Evolutionary conservation across 2,113 vertebrate genomes (phyloP), one percentile per base, ranked within the genome.

Genomic region (Rhinogobius similis): DNA sequence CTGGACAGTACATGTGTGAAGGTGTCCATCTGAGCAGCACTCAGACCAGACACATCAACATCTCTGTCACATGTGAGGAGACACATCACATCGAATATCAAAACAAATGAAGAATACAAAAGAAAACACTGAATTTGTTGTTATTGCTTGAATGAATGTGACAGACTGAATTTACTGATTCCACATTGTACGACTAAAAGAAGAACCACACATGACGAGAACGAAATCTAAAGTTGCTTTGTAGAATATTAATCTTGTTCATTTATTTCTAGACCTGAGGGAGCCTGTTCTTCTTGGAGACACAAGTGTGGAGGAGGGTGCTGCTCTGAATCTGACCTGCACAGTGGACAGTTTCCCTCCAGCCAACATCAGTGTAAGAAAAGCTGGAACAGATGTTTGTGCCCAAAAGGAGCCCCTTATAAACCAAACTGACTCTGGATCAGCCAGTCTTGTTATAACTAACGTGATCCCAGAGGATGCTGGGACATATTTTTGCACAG

Each of bases 401-500:
- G 27, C 41, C 21, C 10, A 36, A 24, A 53, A 12, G 2, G 26
- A 18, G 16, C 6, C 3, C 1, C 4, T 48, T 2, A n/a, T 1
- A 4, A 12, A 26, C 43, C 43, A 21, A 16, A 76, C 11, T 10
- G 11, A 48, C 44, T 26, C 48, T 12, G 73, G 26, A 41, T 62
- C 68, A 13, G 23, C 56, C 39, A 23, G n/a, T 20, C 2, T 88
- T 1, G 4, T 20, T 18, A 65, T 84, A 29, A 8, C 16, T 5
- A 77, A 80, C 11, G 64, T 80, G 36, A 76, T 29, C 4, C 10
- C 4, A 1, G 66, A 63, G 0, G 0, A 81, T 56, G 78, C 68
- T n/a, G 88, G 84, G 52, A 18, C 0, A 12, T 90, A 91, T 62
- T 7, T 23, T 67, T 91, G 90, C 20, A 65, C 62, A 53, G 72